Conservation (phyloP, 2,113 vertebrate species). For the Progne subis region DNA sequence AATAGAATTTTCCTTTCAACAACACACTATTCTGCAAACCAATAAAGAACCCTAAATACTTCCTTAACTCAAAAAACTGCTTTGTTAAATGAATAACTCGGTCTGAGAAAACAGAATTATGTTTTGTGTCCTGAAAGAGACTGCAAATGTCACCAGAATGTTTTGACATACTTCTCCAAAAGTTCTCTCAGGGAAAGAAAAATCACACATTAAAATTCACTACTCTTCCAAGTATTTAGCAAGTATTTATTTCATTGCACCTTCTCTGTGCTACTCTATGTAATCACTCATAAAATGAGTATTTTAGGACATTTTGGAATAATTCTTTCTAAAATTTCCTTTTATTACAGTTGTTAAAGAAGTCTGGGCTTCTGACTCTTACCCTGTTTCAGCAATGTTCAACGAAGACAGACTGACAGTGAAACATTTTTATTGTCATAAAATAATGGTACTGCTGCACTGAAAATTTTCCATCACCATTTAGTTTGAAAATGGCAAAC, state of each 20-base stretch:
- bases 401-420: neutral
- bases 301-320: neutral
- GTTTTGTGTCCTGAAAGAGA: neutral
- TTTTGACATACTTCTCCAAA: neutral
- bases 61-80: neutral
- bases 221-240: neutral
- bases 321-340: neutral
- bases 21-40: neutral
- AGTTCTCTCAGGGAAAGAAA: neutral
- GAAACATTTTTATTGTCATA: neutral
- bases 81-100: neutral
- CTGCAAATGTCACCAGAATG: neutral
- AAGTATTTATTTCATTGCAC: neutral
- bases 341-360: neutral
- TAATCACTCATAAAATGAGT: neutral
- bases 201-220: neutral
- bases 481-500: neutral
- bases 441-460: neutral
- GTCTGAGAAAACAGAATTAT: neutral
- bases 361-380: neutral
- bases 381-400: neutral
- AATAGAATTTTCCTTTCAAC: neutral
- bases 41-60: neutral
- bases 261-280: neutral
- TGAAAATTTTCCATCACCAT: neutral